Percentiles rank a stretch among this genome's conserved stretches.
Evolutionary conservation across 2,888 invertebrate species (phyloP).

Genomic region (Onthophagus sagittarius): DNA sequence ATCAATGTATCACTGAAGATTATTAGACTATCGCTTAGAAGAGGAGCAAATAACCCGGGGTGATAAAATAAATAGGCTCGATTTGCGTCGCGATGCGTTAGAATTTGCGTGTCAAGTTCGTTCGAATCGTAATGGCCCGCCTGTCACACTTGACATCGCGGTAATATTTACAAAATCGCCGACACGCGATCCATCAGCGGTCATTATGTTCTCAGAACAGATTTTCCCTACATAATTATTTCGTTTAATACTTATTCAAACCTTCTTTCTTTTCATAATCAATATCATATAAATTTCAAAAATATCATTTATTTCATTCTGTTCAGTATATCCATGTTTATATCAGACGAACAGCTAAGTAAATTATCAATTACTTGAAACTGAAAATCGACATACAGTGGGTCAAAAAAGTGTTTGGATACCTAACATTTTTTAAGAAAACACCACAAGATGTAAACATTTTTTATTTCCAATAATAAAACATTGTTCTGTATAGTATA

Average conservation of each 20-base stretch:
- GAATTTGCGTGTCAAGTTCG: neutral
- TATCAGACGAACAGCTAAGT: too few species aligned
- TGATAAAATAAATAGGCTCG: neutral
- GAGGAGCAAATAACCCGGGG: neutral
- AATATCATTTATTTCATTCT: too few species aligned
- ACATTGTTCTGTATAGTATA: too few species aligned
- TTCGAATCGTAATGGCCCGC: constrained; percentile 2
- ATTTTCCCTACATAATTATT: neutral
- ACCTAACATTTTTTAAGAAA: too few species aligned
- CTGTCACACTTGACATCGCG: constrained; percentile 11
- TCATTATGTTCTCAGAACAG: neutral
- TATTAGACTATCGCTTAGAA: neutral
- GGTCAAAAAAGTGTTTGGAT: too few species aligned
- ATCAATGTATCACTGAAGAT: neutral
- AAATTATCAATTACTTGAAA: too few species aligned
- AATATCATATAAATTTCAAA: too few species aligned
- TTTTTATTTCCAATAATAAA: too few species aligned
- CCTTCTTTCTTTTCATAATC: neutral
- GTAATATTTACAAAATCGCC: constrained; percentile 10
- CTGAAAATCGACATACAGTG: too few species aligned
- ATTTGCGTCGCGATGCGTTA: neutral
- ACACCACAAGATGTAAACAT: too few species aligned
- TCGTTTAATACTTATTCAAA: neutral
- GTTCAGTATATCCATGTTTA: too few species aligned
- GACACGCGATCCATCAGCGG: constrained; percentile 12